phyloP scores from a whole-genome alignment of 2,113 vertebrate genomes.

The Clarias batrachus region DNA sequence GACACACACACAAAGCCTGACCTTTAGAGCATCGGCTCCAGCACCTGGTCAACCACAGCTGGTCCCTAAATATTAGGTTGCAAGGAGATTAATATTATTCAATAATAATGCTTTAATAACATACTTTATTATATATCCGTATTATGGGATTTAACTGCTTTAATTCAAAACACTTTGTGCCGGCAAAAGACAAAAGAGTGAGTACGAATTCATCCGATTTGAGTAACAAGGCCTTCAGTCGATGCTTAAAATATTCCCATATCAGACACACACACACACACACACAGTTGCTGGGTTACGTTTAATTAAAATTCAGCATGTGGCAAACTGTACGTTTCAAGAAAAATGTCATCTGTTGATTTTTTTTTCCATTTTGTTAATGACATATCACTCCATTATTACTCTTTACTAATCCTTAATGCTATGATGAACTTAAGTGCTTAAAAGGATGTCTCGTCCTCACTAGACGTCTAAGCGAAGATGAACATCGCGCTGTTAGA shows the following conservation, averaged over 20 bases:
- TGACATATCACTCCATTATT: constrained; percentile 56
- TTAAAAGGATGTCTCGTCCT: constrained; percentile 74
- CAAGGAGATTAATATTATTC: neutral
- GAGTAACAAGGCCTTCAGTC: neutral
- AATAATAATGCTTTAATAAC: constrained; percentile 30
- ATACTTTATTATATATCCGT: neutral
- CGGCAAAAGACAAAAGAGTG: neutral
- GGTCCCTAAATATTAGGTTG: neutral
- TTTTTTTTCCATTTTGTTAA: constrained; percentile 39
- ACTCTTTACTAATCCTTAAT: constrained; percentile 50
- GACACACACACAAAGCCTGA: constrained; percentile 10
- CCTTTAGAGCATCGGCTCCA: constrained; percentile 19
- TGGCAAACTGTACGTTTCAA: constrained; percentile 14
- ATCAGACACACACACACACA: no score
- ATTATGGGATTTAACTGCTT: neutral
- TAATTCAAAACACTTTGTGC: neutral
- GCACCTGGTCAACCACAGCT: neutral
- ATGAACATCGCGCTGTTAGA: constrained; percentile 74
- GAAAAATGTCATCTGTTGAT: constrained; percentile 19
- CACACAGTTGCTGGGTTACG: neutral
- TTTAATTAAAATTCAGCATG: neutral
- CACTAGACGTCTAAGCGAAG: constrained; percentile 73
- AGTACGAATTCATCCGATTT: neutral
- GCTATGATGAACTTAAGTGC: constrained; percentile 70
- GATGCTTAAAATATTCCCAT: neutral